Base-by-base conservation (phyloP, 2,113 vertebrate species). In the Trochalopteron elliotii region DNA sequence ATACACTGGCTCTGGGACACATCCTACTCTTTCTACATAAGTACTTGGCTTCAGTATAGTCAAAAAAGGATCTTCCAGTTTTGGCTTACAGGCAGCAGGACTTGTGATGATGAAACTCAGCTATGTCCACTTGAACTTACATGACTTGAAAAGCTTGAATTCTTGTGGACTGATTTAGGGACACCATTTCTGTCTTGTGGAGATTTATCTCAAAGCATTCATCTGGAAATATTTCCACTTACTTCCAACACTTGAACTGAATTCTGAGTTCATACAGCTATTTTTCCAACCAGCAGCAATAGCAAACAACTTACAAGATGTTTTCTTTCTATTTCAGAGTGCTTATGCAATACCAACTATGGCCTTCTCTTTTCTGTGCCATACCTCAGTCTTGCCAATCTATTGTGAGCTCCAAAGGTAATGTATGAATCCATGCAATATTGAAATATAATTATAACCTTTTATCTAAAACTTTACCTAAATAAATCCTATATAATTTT, bases 281-380 rank as follows among this genome's bases (percentile, higher is more conserved):
- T 63, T 86, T 90, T 92, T 79, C 61, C n/a, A 71, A 22, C 28
- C 20, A 31, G 78, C 72, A 57, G 18, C 59, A 81, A 15, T 11
- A 86, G 52, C 71, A 91, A 95, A 39, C 37, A 95, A 81, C 37
- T 40, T 82, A 60, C 7, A 72, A 55, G 23, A 49, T 55, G n/a
- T 83, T 80, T 75, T 67, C 75, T 75, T 93, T 93, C 57, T 68
- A 1, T 98, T 98, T 82, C 96, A 99, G 99, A 99, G 99, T 96
- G 98, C 97, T 83, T 99, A 98, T 80, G 98, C 99, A 68, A 97
- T 99, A 92, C 99, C 99, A 85, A 99, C 99, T n/a, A 99, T 99
- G 99, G 99, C 99, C n/a, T 99, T 99, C 97, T 99, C 99, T 96
- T 99, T 99, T 95, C 98, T 99, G 80, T 99, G 99, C 98, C 99